A percentile compares a stretch with the other conserved stretches of the same genome.
Conservation (phyloP, 1,140 invertebrate species). For the Paralvinella palmiformis region DNA sequence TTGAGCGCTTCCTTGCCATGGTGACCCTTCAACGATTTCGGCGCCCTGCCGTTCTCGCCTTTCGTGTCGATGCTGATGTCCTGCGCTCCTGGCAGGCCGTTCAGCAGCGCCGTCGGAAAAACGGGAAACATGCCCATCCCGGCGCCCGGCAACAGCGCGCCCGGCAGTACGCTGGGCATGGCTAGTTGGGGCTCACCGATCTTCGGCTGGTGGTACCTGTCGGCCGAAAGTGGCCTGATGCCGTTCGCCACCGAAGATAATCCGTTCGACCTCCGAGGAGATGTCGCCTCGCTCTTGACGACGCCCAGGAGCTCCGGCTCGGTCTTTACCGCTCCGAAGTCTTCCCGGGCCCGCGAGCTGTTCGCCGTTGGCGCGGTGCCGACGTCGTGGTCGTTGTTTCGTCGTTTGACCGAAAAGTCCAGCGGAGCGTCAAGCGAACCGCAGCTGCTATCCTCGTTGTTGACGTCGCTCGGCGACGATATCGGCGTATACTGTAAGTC, state of each 20-base stretch:
- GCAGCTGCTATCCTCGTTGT: not conserved
- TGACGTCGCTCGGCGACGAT: not conserved
- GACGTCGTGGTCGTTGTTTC: not conserved
- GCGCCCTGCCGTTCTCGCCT: not conserved
- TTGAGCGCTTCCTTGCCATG: constrained; percentile 60
- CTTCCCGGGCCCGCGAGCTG: not conserved
- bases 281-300: not conserved
- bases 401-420: constrained; percentile 4
- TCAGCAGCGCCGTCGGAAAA: not conserved
- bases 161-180: not conserved
- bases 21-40: constrained; percentile 61
- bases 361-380: not conserved
- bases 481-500: not conserved
- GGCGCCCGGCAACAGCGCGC: not conserved
- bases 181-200: constrained; percentile 9
- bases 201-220: not conserved
- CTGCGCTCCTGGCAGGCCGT: not conserved
- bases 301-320: no score
- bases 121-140: not conserved
- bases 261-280: not conserved
- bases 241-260: no score
- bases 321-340: not conserved
- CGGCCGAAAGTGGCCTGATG: no score
- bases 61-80: not conserved
- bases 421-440: constrained; percentile 3